phyloP scores from a whole-genome alignment of 2,113 vertebrate genomes.

The Takifugu flavidus region DNA sequence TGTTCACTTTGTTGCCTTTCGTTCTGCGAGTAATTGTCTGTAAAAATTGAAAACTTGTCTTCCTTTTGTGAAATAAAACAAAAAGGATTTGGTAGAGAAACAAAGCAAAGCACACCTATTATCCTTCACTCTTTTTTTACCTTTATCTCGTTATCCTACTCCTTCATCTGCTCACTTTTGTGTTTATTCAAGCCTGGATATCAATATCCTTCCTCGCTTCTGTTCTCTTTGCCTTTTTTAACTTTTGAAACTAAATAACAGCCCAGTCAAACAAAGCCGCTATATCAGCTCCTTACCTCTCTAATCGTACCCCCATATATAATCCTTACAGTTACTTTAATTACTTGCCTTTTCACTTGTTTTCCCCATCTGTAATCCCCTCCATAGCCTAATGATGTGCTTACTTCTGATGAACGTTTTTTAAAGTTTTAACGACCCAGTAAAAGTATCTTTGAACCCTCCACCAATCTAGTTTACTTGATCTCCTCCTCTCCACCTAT shows the following conservation, averaged over 20 bases:
- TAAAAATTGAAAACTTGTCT: not conserved
- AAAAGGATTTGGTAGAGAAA: not conserved
- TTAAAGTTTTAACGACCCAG: conserved; percentile 52
- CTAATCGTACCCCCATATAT: conserved; percentile 25
- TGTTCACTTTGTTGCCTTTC: no score
- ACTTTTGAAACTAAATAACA: conserved; percentile 29
- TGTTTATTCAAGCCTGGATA: conserved; percentile 24
- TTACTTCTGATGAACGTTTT: conserved; percentile 46
- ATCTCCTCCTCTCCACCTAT: conserved; percentile 45
- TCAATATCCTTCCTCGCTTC: conserved; percentile 10
- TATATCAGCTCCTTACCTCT: conserved; percentile 31
- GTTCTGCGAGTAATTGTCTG: not conserved
- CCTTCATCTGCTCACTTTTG: conserved; percentile 8
- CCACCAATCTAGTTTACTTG: conserved; percentile 31
- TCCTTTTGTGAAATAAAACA: not conserved
- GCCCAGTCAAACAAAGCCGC: conserved; percentile 18
- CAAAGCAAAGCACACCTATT: not conserved
- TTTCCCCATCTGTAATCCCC: conserved; percentile 14
- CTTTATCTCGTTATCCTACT: not conserved
- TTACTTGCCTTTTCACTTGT: conserved; percentile 10
- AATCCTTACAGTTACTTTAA: conserved; percentile 12
- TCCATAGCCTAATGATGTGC: conserved; percentile 38
- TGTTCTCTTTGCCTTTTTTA: conserved; percentile 2
- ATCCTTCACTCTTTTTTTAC: not conserved
- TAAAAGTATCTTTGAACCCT: conserved; percentile 57